phyloP scores from a whole-genome alignment of 1,140 invertebrate species.

The Macrobrachium rosenbergii region DNA sequence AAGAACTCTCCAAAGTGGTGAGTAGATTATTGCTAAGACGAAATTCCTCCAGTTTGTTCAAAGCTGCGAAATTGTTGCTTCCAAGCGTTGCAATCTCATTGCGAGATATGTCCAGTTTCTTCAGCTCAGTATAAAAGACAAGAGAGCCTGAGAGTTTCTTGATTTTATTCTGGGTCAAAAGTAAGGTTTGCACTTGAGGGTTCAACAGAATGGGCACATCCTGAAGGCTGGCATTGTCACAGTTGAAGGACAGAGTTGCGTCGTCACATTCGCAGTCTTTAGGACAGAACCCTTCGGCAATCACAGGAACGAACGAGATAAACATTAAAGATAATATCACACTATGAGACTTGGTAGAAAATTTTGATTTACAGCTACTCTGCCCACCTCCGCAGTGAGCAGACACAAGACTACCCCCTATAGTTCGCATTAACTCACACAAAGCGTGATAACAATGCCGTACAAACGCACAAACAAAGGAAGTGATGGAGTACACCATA shows the following conservation, averaged over 20 bases:
- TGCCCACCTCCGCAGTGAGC: not conserved
- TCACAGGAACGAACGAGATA: slow-evolving; percentile 38
- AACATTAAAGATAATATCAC: slow-evolving; percentile 37
- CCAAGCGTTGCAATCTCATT: slow-evolving; percentile 73
- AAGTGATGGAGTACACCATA: too few relatives aligned
- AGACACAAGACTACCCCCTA: not conserved
- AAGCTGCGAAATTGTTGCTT: slow-evolving; percentile 81
- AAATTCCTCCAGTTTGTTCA: slow-evolving; percentile 84
- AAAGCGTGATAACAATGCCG: too few relatives aligned
- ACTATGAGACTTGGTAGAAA: slow-evolving; percentile 11
- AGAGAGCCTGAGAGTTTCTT: slow-evolving; percentile 65
- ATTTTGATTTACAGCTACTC: not conserved
- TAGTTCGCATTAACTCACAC: too few relatives aligned
- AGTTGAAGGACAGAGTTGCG: slow-evolving; percentile 87
- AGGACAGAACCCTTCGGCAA: slow-evolving; percentile 77
- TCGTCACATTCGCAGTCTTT: slow-evolving; percentile 88
- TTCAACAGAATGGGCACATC: slow-evolving; percentile 92
- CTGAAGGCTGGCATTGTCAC: slow-evolving; percentile 86
- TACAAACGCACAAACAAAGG: too few relatives aligned
- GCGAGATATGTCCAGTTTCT: slow-evolving; percentile 68
- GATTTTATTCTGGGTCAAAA: slow-evolving; percentile 54
- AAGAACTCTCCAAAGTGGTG: slow-evolving; percentile 80
- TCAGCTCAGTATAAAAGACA: slow-evolving; percentile 68
- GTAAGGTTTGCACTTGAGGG: slow-evolving; percentile 80
- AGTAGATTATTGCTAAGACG: slow-evolving; percentile 89